Conservation (phyloP, 2,888 invertebrate genomes). For the Pristionchus fissidentatus region DNA sequence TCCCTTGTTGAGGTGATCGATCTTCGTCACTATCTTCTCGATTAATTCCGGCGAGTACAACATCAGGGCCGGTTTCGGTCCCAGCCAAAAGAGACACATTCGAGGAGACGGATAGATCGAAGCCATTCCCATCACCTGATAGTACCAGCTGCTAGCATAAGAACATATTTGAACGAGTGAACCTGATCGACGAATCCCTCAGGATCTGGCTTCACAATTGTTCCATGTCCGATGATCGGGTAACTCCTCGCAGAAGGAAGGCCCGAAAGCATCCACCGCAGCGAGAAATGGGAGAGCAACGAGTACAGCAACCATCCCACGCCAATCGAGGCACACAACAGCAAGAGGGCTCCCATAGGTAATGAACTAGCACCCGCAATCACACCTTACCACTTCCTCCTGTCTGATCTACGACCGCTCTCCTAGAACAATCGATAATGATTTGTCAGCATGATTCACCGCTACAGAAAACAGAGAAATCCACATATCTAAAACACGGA, state of each 20-base stretch:
- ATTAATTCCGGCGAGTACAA: slow-evolving; percentile 68
- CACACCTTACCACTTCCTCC: neutral
- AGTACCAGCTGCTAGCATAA: neutral
- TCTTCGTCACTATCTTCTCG: slow-evolving; percentile 64
- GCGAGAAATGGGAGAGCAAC: slow-evolving; percentile 4
- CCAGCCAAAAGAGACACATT: slow-evolving; percentile 71
- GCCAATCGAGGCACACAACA: neutral
- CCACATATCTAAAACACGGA: too few species aligned
- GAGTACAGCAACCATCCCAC: slow-evolving; percentile 11
- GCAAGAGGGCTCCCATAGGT: slow-evolving; percentile 32
- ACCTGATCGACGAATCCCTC: slow-evolving; percentile 77
- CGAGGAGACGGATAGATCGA: slow-evolving; percentile 68
- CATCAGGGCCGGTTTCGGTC: slow-evolving; percentile 68
- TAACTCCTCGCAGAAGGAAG: slow-evolving; percentile 64
- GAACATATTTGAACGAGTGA: neutral
- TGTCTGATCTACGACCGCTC: neutral
- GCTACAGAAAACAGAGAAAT: too few species aligned
- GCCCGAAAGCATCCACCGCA: slow-evolving; percentile 7
- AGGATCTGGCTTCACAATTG: slow-evolving; percentile 81
- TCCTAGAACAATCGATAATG: too few species aligned
- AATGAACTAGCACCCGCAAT: neutral
- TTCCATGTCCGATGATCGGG: slow-evolving; percentile 82
- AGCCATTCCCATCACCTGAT: slow-evolving; percentile 70
- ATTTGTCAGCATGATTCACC: too few species aligned
- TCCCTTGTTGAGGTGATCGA: slow-evolving; percentile 73